phyloP scores from a whole-genome alignment of 1,140 invertebrate genomes.

The Camponotus pennsylvanicus region DNA sequence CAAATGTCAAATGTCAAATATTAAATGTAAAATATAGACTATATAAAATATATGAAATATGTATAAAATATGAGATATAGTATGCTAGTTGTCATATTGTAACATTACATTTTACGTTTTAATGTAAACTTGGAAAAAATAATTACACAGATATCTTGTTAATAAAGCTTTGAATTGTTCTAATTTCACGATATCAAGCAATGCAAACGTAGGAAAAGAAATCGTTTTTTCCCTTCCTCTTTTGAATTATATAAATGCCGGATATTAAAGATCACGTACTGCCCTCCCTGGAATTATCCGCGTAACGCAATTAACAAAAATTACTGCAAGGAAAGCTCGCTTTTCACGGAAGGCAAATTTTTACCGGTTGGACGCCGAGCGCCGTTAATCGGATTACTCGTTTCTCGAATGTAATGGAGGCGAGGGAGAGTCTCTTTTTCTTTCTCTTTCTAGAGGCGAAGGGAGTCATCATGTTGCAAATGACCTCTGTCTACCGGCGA shows the following conservation, averaged over 20 bases:
- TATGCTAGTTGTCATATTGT: too few species aligned
- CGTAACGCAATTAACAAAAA: conserved; percentile 63
- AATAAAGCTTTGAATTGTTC: background rate
- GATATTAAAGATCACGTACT: conserved; percentile 62
- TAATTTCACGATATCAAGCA: conserved; percentile 1
- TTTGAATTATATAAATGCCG: conserved; percentile 64
- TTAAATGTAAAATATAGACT: too few species aligned
- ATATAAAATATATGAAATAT: too few species aligned
- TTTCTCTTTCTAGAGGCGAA: conserved; percentile 9
- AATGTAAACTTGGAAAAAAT: conserved; percentile 1
- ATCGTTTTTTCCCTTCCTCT: background rate
- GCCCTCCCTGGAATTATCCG: conserved; percentile 35
- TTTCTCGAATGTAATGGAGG: conserved; percentile 64
- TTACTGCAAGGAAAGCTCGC: conserved; percentile 40
- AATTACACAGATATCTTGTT: background rate
- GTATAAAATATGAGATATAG: too few species aligned
- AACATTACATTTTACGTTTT: too few species aligned
- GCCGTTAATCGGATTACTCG: conserved; percentile 70
- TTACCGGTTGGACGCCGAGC: conserved; percentile 5
- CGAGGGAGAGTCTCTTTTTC: conserved; percentile 40
- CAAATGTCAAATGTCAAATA: too few species aligned
- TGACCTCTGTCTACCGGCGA: conserved; percentile 71
- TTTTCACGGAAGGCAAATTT: conserved; percentile 60
- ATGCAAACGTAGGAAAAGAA: conserved; percentile 26
- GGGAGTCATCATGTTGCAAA: conserved; percentile 74